Base-by-base conservation (phyloP, 1,140 invertebrate species). In the Calephelis nemesis region DNA sequence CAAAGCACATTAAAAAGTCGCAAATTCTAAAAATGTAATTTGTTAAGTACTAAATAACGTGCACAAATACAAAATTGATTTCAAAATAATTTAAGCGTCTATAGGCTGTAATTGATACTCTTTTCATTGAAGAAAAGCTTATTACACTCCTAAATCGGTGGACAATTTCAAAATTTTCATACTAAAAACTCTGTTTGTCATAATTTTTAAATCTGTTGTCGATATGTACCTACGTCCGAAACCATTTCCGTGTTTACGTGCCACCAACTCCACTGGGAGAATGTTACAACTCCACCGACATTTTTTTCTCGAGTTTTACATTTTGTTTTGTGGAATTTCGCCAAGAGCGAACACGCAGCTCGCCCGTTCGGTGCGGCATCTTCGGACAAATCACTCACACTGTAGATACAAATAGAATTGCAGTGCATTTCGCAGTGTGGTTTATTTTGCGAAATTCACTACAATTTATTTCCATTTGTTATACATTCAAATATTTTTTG, bases 151-250 rank as follows among this genome's bases (percentile, higher is more conserved):
- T 78, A 79, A 40, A 49, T 63, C 69, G 63, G 62, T 75, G 68
- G 79, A 84, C 83, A 82, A 82, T 73, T 75, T 64, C 79, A 85
- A 87, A 76, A 84, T 82, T 89, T 89, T 89, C 67, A 70, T 65
- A 40, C 65, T 67, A 83, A 89, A 89, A 87, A 82, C 77, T 87
- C 85, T 83, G 78, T 79, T 87, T 89, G 83, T 75, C 81, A 58
- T 68, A 47, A 19, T 19, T 39, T 30, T 39, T 15, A n/a, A 12
- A 64, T 64, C 48, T 48, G 30, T 48, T 19, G 11, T 19, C 19
- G 45, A 65, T 54, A 52, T 42, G 50, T 13, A 11, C 7, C 11
- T n/a, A 52, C 8, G n/a, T 52, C 8, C 42, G 8, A 45, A 45
- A 45, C 42, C 7, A 54, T 9, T 10, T 54, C 30, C 13, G 10